These are phyloP conservation scores for Rhysida immarginata DNA, from an alignment of 1,140 invertebrate genomes.

Conservation along the genomic window DNA sequence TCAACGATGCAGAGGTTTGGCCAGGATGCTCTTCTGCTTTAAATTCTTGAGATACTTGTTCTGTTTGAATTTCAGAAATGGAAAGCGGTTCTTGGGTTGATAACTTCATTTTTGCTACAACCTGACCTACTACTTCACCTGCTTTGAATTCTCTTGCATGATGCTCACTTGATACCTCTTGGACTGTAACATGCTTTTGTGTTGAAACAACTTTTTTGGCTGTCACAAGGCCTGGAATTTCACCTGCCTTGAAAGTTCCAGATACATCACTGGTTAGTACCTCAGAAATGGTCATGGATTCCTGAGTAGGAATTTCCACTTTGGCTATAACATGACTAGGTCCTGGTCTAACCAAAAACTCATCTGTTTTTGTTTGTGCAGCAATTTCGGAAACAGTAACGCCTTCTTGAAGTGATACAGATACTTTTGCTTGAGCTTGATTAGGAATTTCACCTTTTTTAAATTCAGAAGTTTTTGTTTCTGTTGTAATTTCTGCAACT, in stretches of 20 bases:
- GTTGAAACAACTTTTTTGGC: slow-evolving; percentile 9
- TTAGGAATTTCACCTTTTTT: neutral
- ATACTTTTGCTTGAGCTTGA: slow-evolving; percentile 3
- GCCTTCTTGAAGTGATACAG: slow-evolving; percentile 4
- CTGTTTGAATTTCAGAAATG: neutral
- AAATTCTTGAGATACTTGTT: neutral
- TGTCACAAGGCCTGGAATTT: slow-evolving; percentile 14
- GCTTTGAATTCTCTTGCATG: slow-evolving; percentile 18
- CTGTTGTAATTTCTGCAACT: slow-evolving; percentile 1
- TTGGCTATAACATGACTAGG: slow-evolving; percentile 2
- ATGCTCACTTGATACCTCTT: slow-evolving; percentile 15
- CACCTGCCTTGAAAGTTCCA: slow-evolving; percentile 14
- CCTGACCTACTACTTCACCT: slow-evolving; percentile 15
- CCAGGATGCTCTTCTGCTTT: neutral
- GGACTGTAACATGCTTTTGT: slow-evolving; percentile 10
- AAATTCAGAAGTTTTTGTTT: neutral
- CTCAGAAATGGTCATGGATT: slow-evolving; percentile 10
- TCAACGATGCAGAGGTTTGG: neutral
- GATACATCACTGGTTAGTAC: slow-evolving; percentile 8
- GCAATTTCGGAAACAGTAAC: slow-evolving; percentile 9
- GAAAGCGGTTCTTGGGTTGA: neutral
- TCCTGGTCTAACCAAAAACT: neutral
- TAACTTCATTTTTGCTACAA: slow-evolving; percentile 9
- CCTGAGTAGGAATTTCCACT: slow-evolving; percentile 4
- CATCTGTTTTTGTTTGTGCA: slow-evolving; percentile 4